Evolutionary conservation across 2,888 invertebrate genomes (phyloP).

Genomic region (Biston stratarius): DNA sequence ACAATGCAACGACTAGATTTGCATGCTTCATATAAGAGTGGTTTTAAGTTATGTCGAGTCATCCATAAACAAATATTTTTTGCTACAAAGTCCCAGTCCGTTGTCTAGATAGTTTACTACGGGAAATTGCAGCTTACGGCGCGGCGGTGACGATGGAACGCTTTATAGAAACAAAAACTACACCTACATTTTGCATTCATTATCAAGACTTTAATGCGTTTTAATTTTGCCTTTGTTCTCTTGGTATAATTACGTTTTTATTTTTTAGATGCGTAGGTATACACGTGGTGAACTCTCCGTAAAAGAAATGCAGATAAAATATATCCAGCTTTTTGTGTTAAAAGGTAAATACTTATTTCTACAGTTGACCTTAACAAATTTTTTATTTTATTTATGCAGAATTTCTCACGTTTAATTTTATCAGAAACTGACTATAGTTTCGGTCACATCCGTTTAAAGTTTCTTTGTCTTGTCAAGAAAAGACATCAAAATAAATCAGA

Average conservation of each 20-base stretch:
- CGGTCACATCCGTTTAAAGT: too few relatives aligned
- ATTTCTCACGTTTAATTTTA: too few relatives aligned
- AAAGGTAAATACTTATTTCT: too few relatives aligned
- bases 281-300: neutral
- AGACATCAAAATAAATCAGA: too few relatives aligned
- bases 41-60: neutral
- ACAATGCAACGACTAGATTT: too few relatives aligned
- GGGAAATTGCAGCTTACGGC: conserved; percentile 29
- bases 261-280: neutral
- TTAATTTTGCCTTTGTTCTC: conserved; percentile 5
- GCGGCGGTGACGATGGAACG: conserved; percentile 8
- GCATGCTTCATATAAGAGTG: too few relatives aligned
- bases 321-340: neutral
- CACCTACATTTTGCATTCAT: conserved; percentile 4
- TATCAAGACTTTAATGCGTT: conserved; percentile 7
- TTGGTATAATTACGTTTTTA: conserved; percentile 4
- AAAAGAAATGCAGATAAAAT: neutral
- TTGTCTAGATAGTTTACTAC: conserved; percentile 17
- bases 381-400: too few relatives aligned
- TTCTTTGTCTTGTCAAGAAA: too few relatives aligned
- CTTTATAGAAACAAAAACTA: neutral
- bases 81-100: conserved; percentile 11
- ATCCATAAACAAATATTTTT: conserved; percentile 12
- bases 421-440: too few relatives aligned
- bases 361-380: too few relatives aligned